These are phyloP conservation scores for Acronicta aceris DNA, from an alignment of 2,888 invertebrate species.

Conservation along the genomic window DNA sequence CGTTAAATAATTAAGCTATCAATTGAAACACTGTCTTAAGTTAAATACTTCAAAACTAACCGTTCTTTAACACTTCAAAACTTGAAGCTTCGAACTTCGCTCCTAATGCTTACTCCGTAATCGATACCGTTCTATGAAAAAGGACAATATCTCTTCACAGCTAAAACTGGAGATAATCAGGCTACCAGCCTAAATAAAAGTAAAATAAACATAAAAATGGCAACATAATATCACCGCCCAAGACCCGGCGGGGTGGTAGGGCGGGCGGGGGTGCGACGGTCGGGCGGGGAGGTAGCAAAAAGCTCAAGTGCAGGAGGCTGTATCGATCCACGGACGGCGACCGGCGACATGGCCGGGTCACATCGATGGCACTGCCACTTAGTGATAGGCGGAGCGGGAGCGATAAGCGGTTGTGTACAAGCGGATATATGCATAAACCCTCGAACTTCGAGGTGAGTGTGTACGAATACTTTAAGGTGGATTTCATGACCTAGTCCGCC, in stretches of 20 bases:
- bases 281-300: slow-evolving; percentile 70
- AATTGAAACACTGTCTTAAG: background rate
- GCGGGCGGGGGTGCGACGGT: slow-evolving; percentile 47
- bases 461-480: too few relatives aligned
- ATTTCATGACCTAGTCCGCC: too few relatives aligned
- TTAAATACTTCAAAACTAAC: background rate
- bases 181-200: slow-evolving; percentile 65
- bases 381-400: slow-evolving; percentile 53
- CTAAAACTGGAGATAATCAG: slow-evolving; percentile 33
- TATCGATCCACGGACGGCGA: slow-evolving; percentile 84
- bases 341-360: slow-evolving; percentile 87
- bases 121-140: background rate
- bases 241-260: slow-evolving; percentile 60
- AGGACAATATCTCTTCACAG: background rate
- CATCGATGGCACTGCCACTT: slow-evolving; percentile 58
- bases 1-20: background rate
- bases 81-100: background rate
- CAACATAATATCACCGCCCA: slow-evolving; percentile 73
- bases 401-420: slow-evolving; percentile 19
- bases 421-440: too few relatives aligned
- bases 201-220: slow-evolving; percentile 81
- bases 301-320: slow-evolving; percentile 88
- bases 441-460: too few relatives aligned
- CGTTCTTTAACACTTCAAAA: background rate
- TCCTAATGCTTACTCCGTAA: background rate